Conservation (phyloP, 2,888 invertebrate genomes). For the Ochropleura leucogaster region DNA sequence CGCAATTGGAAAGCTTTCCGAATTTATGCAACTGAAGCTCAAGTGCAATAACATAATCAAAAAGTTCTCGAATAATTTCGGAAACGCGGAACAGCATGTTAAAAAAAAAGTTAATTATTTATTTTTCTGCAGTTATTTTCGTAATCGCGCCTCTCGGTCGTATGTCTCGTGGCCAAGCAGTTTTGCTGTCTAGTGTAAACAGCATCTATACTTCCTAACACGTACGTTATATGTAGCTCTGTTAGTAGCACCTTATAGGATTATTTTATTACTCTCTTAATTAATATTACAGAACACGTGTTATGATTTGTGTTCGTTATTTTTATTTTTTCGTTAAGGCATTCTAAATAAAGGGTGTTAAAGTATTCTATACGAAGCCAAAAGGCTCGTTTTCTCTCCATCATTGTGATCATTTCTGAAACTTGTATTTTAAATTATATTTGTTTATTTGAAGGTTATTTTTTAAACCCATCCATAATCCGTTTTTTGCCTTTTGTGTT, state of each 20-base stretch:
- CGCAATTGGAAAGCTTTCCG: not conserved
- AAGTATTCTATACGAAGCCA: too few relatives aligned
- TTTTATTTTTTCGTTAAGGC: not conserved
- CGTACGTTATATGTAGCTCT: slow-evolving; percentile 20
- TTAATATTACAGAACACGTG: not conserved
- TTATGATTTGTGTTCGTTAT: not conserved
- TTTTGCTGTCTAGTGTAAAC: slow-evolving; percentile 9
- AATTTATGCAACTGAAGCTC: not conserved
- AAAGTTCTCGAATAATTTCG: not conserved
- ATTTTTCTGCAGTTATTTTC: not conserved
- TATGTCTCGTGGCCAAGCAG: not conserved
- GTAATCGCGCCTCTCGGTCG: not conserved
- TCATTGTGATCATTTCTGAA: too few relatives aligned
- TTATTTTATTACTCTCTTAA: slow-evolving; percentile 15
- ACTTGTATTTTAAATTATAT: too few relatives aligned
- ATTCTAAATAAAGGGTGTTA: not conserved
- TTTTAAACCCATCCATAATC: too few relatives aligned
- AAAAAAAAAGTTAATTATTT: not conserved
- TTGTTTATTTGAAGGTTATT: too few relatives aligned
- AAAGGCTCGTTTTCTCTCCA: too few relatives aligned
- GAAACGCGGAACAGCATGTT: not conserved
- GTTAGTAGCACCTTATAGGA: slow-evolving; percentile 1
- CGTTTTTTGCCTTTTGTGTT: too few relatives aligned
- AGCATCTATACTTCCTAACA: slow-evolving; percentile 16
- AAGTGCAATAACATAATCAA: not conserved